Conservation (phyloP, 1,140 invertebrate species). For the Callitettix versicolor region DNA sequence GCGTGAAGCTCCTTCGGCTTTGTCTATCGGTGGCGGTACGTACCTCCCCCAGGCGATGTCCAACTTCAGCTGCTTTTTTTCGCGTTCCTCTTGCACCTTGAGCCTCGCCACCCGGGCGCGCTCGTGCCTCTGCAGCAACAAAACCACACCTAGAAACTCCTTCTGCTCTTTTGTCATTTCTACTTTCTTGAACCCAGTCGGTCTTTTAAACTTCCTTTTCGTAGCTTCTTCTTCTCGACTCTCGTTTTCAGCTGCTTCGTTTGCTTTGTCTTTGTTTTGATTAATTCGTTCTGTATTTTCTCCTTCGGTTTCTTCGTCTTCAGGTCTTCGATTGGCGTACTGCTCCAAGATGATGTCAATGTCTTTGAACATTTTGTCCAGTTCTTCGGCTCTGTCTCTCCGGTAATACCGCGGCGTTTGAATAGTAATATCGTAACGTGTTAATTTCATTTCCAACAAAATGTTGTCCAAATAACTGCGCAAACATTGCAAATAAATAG, state of each 20-base stretch:
- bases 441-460: constrained; percentile 44
- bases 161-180: constrained; percentile 3
- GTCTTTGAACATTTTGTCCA: constrained; percentile 25
- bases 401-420: constrained; percentile 27
- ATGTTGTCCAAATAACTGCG: constrained; percentile 45
- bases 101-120: constrained; percentile 41
- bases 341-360: constrained; percentile 25
- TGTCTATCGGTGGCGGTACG: background rate
- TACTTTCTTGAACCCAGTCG: constrained; percentile 1
- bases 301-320: constrained; percentile 22
- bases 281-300: background rate
- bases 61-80: background rate
- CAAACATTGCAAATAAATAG: constrained; percentile 19
- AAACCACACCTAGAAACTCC: constrained; percentile 26
- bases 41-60: constrained; percentile 1
- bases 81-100: background rate
- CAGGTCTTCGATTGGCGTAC: constrained; percentile 21
- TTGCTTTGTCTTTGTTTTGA: background rate
- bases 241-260: constrained; percentile 9
- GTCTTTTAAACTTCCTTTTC: constrained; percentile 1
- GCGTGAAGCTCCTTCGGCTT: background rate
- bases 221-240: background rate
- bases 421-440: constrained; percentile 34
- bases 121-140: constrained; percentile 43
- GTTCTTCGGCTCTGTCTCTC: constrained; percentile 24